These are phyloP conservation scores for Anthopleura sola DNA, from an alignment of 64 coral and sea anemone species.

Conservation along the genomic window DNA sequence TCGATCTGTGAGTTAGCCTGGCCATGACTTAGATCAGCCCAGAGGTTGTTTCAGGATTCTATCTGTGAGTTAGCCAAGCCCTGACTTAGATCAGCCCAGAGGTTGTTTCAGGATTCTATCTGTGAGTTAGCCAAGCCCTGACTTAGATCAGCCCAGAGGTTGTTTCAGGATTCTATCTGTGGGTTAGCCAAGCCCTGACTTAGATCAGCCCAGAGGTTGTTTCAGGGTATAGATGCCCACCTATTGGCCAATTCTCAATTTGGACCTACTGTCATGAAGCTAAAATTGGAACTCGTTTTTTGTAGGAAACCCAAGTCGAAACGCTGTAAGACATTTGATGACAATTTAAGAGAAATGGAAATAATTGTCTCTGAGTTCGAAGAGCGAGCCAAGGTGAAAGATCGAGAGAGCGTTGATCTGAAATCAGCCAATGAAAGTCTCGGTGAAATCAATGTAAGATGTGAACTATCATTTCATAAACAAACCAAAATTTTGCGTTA, in stretches of 20 bases:
- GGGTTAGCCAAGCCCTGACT: not conserved
- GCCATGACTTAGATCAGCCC: no score
- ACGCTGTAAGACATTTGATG: not conserved
- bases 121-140: not conserved
- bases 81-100: no score
- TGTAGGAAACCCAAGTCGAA: not conserved
- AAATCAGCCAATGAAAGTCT: conserved; percentile 1
- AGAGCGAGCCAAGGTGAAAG: not conserved
- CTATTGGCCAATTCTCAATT: not conserved
- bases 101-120: no score
- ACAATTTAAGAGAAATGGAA: conserved; percentile 3
- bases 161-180: not conserved
- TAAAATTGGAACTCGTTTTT: not conserved
- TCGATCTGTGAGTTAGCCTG: not conserved
- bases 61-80: not conserved
- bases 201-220: no score
- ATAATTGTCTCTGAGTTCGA: not conserved
- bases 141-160: no score
- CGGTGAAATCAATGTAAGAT: conserved; percentile 2
- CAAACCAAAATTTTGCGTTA: no score
- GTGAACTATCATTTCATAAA: no score
- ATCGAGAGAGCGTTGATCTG: conserved; percentile 19
- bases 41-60: no score
- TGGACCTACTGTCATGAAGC: not conserved
- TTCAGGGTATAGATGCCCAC: no score